Evolutionary conservation across 2,113 vertebrate genomes (phyloP).

Genomic region (Antidorcas marsupialis): DNA sequence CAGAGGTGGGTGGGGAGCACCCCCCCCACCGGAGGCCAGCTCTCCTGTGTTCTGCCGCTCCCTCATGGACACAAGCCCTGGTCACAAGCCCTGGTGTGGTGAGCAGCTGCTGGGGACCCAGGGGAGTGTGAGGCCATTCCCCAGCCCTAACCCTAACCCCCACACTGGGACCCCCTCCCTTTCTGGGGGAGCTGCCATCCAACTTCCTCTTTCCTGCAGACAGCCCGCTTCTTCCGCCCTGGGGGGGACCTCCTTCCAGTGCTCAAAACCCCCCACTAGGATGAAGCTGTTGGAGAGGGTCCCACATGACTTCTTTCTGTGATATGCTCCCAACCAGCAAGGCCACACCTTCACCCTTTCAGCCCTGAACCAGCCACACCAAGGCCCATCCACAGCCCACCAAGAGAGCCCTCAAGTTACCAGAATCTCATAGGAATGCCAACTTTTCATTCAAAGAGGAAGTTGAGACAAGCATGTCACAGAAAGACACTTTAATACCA

Average conservation of each 20-base stretch:
- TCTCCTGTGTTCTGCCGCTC: fast-evolving
- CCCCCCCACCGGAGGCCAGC: background rate
- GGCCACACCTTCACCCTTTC: background rate
- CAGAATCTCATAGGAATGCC: background rate
- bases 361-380: background rate
- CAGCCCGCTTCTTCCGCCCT: background rate
- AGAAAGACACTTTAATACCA: conserved; percentile 39
- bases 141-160: too few relatives aligned
- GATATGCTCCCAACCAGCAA: background rate
- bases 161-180: too few relatives aligned
- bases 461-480: background rate
- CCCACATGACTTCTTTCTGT: background rate
- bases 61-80: too few relatives aligned
- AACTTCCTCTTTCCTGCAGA: background rate
- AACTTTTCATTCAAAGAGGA: conserved; percentile 24
- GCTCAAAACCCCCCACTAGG: background rate
- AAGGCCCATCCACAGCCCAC: background rate
- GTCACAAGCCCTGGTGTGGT: background rate
- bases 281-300: background rate
- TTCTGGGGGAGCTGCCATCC: background rate
- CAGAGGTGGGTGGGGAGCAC: background rate
- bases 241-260: background rate
- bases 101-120: background rate
- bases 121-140: fast-evolving
- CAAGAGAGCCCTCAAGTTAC: background rate